Evolutionary conservation across 1,140 invertebrate species (phyloP).

Genomic region (Drosophila nannoptera): DNA sequence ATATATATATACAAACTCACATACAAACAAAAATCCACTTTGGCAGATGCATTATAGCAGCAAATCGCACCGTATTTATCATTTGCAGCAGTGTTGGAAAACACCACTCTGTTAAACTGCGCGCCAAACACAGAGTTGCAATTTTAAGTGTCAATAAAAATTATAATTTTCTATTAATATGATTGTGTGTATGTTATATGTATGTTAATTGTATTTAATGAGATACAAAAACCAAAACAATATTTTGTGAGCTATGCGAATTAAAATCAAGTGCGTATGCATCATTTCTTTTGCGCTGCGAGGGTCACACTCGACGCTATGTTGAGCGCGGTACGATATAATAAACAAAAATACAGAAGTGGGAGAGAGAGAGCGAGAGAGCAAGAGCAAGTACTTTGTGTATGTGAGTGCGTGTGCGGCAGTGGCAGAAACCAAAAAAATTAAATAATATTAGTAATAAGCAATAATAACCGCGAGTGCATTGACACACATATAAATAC

Average conservation of each 20-base stretch:
- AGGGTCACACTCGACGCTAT: constrained; percentile 39
- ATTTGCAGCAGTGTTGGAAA: constrained; percentile 31
- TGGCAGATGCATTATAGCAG: constrained; percentile 8
- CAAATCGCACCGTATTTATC: constrained; percentile 12
- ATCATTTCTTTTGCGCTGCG: not conserved
- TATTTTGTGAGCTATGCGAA: not conserved
- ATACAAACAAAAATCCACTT: not conserved
- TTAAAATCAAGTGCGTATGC: constrained; percentile 13
- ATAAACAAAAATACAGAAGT: constrained; percentile 38
- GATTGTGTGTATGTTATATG: not conserved
- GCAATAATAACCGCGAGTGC: constrained; percentile 45
- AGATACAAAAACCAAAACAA: not conserved
- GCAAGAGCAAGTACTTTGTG: constrained; percentile 23
- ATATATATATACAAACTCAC: constrained; percentile 1
- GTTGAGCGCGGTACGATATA: constrained; percentile 28
- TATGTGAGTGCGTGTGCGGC: constrained; percentile 8
- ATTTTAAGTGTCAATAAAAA: not conserved
- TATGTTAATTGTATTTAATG: constrained; percentile 1
- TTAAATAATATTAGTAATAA: constrained; percentile 40
- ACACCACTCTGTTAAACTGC: constrained; percentile 17
- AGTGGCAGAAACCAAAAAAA: constrained; percentile 14
- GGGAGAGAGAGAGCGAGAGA: not conserved
- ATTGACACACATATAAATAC: constrained; percentile 43
- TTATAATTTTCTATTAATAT: too few species aligned
- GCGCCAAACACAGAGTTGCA: constrained; percentile 34